Conservation (phyloP, 2,888 invertebrate species). For the Leistus spinibarbis region DNA sequence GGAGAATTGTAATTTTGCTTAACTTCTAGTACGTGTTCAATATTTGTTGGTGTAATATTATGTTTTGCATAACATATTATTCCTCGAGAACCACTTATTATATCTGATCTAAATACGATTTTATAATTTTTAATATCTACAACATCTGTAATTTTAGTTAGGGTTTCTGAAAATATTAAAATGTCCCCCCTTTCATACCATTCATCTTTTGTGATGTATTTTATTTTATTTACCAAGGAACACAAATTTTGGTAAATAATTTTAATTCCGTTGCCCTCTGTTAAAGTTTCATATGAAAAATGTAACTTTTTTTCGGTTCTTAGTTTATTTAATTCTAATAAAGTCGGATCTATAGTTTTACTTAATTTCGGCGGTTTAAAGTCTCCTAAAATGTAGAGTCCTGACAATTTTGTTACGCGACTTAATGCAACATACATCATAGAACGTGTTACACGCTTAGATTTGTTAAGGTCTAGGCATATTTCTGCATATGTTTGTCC, state of each 20-base stretch:
- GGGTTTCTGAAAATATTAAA: constrained; percentile 9
- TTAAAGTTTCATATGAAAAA: constrained; percentile 13
- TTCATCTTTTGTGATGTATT: neutral
- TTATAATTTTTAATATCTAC: constrained; percentile 3
- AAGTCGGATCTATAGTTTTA: too few species aligned
- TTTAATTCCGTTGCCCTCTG: constrained; percentile 3
- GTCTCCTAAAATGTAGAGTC: too few species aligned
- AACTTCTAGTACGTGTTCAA: neutral
- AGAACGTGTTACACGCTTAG: too few species aligned
- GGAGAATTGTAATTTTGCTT: neutral
- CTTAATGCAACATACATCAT: too few species aligned
- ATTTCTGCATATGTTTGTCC: too few species aligned
- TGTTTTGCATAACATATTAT: constrained; percentile 9
- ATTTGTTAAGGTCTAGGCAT: too few species aligned
- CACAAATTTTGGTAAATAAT: constrained; percentile 26
- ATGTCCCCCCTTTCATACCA: constrained; percentile 15
- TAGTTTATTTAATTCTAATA: constrained; percentile 42
- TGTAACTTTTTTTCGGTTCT: neutral
- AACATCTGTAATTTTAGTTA: neutral
- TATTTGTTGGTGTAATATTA: neutral
- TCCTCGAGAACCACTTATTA: too few species aligned
- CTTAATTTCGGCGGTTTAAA: too few species aligned
- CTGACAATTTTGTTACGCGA: too few species aligned
- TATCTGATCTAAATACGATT: constrained; percentile 4
- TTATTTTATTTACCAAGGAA: constrained; percentile 11